Evolutionary conservation across 2,113 vertebrate species (phyloP).

Genomic region (Colius striatus): DNA sequence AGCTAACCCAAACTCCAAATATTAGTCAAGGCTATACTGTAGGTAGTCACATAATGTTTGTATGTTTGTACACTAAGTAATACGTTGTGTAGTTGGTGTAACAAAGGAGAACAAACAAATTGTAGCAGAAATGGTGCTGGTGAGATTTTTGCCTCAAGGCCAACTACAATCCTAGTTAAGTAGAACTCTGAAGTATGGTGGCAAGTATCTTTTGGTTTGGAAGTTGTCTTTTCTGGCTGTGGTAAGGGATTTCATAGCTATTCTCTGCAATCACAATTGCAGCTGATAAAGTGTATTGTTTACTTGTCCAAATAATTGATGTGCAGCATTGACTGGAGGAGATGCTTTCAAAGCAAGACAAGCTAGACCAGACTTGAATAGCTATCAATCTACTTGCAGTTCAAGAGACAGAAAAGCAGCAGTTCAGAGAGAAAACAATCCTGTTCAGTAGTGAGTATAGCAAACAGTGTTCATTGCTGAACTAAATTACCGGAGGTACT

Average conservation of each 20-base stretch:
- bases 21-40: neutral
- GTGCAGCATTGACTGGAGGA: neutral
- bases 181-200: neutral
- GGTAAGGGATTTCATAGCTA: neutral
- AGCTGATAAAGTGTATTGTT: neutral
- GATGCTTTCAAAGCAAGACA: neutral
- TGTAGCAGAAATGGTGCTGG: neutral
- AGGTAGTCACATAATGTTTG: neutral
- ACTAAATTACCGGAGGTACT: neutral
- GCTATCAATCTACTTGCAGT: accelerated
- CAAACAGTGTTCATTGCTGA: neutral
- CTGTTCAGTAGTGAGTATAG: neutral
- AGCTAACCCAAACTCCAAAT: neutral
- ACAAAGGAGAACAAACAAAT: neutral
- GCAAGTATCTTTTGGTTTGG: neutral
- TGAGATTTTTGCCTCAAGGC: neutral
- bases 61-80: neutral
- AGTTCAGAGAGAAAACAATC: neutral
- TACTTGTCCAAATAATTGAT: neutral
- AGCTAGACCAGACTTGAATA: neutral
- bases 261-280: neutral
- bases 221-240: neutral
- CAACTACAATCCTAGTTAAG: neutral
- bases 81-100: neutral
- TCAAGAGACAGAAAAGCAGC: neutral